Percentiles rank a stretch among this genome's conserved stretches.
Conservation (phyloP, 1,140 invertebrate species). For the Orius insidiosus region DNA sequence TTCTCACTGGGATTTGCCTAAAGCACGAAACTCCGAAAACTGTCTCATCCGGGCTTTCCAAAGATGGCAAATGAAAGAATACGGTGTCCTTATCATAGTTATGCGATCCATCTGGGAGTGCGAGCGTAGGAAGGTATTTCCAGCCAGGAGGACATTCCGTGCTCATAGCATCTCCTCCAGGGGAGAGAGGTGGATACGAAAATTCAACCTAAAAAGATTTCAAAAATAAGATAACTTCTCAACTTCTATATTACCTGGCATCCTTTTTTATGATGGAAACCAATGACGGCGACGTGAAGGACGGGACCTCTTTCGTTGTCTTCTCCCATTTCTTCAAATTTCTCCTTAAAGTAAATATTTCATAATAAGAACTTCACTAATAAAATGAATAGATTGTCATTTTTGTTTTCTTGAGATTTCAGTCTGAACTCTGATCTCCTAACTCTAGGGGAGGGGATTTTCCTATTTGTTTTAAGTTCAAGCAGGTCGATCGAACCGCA, state of each 20-base stretch:
- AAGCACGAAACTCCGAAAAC: slow-evolving; percentile 96
- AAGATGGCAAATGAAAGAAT: slow-evolving; percentile 87
- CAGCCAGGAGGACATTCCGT: slow-evolving; percentile 77
- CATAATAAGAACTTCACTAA: no score
- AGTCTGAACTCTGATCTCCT: no score
- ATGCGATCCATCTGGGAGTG: slow-evolving; percentile 93
- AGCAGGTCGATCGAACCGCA: no score
- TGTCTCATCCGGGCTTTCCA: slow-evolving; percentile 62
- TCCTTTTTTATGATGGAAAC: slow-evolving; percentile 93
- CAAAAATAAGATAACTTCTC: no score
- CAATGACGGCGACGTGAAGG: slow-evolving; percentile 79
- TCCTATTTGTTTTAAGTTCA: no score
- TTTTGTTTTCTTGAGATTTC: no score
- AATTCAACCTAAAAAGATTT: slow-evolving; percentile 71
- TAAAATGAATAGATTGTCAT: no score
- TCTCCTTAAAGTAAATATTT: no score
- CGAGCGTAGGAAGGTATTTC: slow-evolving; percentile 89
- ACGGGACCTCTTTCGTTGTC: slow-evolving; percentile 35
- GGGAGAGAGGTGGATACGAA: slow-evolving; percentile 77
- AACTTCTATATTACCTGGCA: slow-evolving; percentile 51
- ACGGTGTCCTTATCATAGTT: slow-evolving; percentile 92
- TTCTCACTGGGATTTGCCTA: slow-evolving; percentile 90
- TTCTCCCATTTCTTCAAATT: slow-evolving; percentile 3
- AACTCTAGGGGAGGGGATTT: no score
- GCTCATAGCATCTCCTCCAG: slow-evolving; percentile 38